These are phyloP conservation scores for Myopa testacea DNA, from an alignment of 2,888 invertebrate genomes.

Conservation along the genomic window DNA sequence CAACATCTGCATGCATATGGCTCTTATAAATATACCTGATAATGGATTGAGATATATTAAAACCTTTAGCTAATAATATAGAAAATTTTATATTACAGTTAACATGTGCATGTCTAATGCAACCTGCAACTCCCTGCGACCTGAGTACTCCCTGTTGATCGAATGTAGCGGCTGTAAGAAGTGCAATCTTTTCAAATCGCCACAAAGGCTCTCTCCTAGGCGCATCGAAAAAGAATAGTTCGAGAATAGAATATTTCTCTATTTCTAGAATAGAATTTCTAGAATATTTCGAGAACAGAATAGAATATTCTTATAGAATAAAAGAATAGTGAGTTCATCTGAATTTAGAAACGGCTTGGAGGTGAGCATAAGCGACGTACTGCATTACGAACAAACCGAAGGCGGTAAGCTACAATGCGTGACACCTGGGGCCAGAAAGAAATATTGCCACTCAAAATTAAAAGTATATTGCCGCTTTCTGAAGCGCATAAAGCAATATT, in stretches of 20 bases:
- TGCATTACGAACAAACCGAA: conserved; percentile 8
- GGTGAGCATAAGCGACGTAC: neutral
- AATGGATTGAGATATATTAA: conserved; percentile 25
- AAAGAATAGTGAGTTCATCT: neutral
- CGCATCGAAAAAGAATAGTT: too few species aligned
- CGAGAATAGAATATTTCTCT: too few species aligned
- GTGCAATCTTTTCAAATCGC: neutral
- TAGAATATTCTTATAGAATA: too few species aligned
- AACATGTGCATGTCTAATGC: neutral
- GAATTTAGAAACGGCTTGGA: neutral
- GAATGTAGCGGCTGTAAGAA: neutral
- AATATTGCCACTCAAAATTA: conserved; percentile 4
- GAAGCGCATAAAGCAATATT: neutral
- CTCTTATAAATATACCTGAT: conserved; percentile 30
- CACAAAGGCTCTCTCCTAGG: neutral
- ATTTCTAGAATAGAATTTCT: too few species aligned
- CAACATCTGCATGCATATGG: conserved; percentile 33
- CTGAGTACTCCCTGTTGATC: conserved; percentile 4
- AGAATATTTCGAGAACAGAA: too few species aligned
- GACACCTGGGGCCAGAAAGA: conserved; percentile 9
- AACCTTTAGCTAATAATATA: conserved; percentile 14
- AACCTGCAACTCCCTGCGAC: conserved; percentile 13
- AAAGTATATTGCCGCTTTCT: conserved; percentile 3
- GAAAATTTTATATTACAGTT: conserved; percentile 17
- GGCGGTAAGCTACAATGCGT: conserved; percentile 17